Conservation (phyloP, 2,113 vertebrate species). For the Pongo abelii region DNA sequence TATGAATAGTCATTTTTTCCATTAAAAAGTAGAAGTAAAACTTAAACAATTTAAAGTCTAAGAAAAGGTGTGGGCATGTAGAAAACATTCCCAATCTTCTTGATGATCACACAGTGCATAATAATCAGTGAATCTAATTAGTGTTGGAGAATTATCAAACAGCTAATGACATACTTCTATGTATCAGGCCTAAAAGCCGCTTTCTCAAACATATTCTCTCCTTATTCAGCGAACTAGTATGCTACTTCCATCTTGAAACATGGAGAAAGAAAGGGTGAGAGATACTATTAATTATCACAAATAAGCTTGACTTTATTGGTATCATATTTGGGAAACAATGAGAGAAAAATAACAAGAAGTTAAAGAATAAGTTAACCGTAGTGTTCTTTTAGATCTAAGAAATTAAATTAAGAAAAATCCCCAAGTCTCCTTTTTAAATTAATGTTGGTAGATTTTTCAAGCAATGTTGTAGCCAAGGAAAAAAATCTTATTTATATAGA, state of each 20-base stretch:
- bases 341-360: not conserved
- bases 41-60: not conserved
- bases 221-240: not conserved
- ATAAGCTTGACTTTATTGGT: not conserved
- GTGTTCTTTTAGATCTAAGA: not conserved
- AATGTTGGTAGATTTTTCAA: not conserved
- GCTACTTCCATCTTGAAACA: not conserved
- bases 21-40: slow-evolving; percentile 15
- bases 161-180: not conserved
- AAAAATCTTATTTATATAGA: not conserved
- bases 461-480: not conserved
- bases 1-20: not conserved
- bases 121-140: not conserved
- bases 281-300: not conserved
- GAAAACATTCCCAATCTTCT: not conserved
- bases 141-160: not conserved
- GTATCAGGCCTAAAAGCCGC: not conserved
- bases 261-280: not conserved
- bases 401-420: slow-evolving; percentile 6
- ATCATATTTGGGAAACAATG: not conserved
- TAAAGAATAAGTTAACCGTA: not conserved
- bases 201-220: not conserved
- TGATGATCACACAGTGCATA: not conserved
- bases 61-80: not conserved
- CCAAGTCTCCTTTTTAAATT: not conserved